Evolutionary conservation across 2,888 invertebrate species (phyloP), one percentile per base, ranked within the genome.

Genomic region (Phaedon cochleariae): DNA sequence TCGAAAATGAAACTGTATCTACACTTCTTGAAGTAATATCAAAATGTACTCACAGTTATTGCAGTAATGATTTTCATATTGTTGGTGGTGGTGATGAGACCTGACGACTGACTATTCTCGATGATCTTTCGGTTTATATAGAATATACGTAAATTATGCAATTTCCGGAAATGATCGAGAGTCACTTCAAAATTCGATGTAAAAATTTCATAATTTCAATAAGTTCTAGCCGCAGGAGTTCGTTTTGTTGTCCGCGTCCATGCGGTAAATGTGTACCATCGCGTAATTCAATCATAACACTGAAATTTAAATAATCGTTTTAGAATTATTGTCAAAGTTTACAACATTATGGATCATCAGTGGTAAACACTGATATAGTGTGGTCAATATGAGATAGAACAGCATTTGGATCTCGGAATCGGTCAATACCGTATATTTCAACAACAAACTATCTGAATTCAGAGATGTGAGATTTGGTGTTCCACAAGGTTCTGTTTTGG

Each of bases 131-230:
- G 3, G 15, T 41, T 41, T 41, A 15, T 41, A 41, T 41, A 15
- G 6, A 15, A 15, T n/a, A 41, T 41, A 12, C 15, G 7, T 15
- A 12, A n/a, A 41, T 41, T 41, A 41, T 41, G 15, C 41, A 41
- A 41, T 15, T 41, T 41, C 41, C 41, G 41, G 41, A 15, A 41
- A n/a, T 15, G 41, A 15, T 41, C 41, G 26, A 26, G 26, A 41
- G 15, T 41, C 4, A 41, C n/a, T 41, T 41, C 41, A 15, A 15
- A 46, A 45, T 57, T 41, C 26, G 31, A 57, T 57, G 15, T 34
- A 45, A 57, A 22, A 46, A 57, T 57, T 18, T 57, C 45, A 26
- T 21, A 45, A 57, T 46, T 45, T 45, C 46, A 57, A 46, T 57
- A 57, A 41, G 18, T 45, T 15, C 26, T 17, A 46, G 22, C 57